These are phyloP conservation scores for Rissa tridactyla DNA, from an alignment of 2,113 vertebrate species.

Conservation along the genomic window DNA sequence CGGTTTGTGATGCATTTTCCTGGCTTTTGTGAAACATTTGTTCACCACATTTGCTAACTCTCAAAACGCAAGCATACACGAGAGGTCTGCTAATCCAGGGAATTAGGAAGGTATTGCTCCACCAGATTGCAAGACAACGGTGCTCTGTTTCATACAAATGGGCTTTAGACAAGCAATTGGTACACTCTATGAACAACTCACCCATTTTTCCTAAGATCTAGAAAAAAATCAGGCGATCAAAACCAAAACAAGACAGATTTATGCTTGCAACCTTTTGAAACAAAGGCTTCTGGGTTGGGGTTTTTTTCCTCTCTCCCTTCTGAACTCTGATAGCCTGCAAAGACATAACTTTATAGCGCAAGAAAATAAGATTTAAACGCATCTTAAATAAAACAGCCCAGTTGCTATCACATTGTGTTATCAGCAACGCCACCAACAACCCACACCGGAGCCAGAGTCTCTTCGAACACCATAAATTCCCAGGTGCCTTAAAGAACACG, in stretches of 20 bases:
- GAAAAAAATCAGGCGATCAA: slow-evolving; percentile 10
- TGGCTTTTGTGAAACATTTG: slow-evolving; percentile 52
- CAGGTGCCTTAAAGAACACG: slow-evolving; percentile 11
- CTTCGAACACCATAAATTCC: slow-evolving; percentile 49
- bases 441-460: slow-evolving; percentile 25
- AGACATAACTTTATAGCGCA: not conserved
- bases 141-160: not conserved
- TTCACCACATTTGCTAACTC: slow-evolving; percentile 38
- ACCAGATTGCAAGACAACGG: not conserved
- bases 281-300: not conserved
- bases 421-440: slow-evolving; percentile 37
- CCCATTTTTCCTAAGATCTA: not conserved
- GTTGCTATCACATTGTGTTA: slow-evolving; percentile 39
- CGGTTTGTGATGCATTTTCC: not conserved
- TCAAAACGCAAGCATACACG: not conserved
- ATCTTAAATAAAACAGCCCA: slow-evolving; percentile 49
- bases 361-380: slow-evolving; percentile 50
- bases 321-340: slow-evolving; percentile 8
- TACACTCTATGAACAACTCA: not conserved
- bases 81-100: slow-evolving; percentile 23
- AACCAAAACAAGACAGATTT: slow-evolving; percentile 24
- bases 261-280: slow-evolving; percentile 8
- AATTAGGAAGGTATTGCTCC: slow-evolving; percentile 25
- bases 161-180: not conserved
- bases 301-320: not conserved